Base-by-base conservation (phyloP, 2,797 vertebrate species). In the Crocodylus rhombifer region DNA sequence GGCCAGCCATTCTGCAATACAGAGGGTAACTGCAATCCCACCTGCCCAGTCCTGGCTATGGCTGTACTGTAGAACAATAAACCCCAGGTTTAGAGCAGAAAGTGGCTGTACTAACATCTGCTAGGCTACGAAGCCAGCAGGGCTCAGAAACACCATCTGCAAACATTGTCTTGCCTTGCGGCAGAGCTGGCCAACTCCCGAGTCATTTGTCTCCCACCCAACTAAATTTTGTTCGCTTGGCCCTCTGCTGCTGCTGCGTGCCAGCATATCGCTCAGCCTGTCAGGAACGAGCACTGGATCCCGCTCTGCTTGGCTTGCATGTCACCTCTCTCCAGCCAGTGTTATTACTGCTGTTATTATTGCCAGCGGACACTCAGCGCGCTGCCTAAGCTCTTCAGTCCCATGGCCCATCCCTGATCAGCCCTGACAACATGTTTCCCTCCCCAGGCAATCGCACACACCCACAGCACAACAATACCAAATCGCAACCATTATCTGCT, bases 311-410 rank as follows among this genome's bases (percentile, higher is more conserved):
- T 51, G 55, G 10, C 71, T 55, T 2, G 26, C 10, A 5, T 2
- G 2, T 33, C 36, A 73, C 28, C 76, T 58, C 86, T 14, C 21
- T 26, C 65, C 1, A 58, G 57, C 82, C 18, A 26, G 18, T 51
- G 33, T 28, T 56, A 36, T 1, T 16, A 33, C 7, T 42, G 42
- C 79, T 64, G 81, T 89, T 4, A 1, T 5, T 61, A 16, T 5
- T 2, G 0, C 25, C 86, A 21, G 1, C 10, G 1, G 1, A n/a
- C 1, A 0, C 78, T 10, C 14, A 7, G 82, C 0, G 82, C 0
- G 6, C 56, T 28, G 63, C 3, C 21, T 1, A 7, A 21, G 23
- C 65, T 2, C 1, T 4, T 4, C 1, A 4, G 30, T 21, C 26
- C 67, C 4, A 4, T 16, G 4, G 58, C 0, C 15, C 67, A 18